A percentile compares a stretch with the other conserved stretches of the same genome.
Evolutionary conservation across 2,888 invertebrate genomes (phyloP).

Genomic region (Melipona beecheii): DNA sequence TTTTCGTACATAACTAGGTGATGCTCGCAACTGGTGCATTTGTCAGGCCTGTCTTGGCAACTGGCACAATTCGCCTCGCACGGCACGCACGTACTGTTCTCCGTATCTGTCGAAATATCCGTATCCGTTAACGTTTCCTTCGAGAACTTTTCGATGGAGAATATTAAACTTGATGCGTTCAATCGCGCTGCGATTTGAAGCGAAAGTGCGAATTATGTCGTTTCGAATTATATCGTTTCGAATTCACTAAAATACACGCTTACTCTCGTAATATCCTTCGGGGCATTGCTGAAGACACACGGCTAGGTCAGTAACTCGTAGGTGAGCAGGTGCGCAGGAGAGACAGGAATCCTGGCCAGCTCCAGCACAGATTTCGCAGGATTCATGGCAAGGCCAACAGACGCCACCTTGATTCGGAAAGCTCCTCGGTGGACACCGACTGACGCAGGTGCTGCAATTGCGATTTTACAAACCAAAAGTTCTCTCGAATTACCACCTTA

Average conservation of each 20-base stretch:
- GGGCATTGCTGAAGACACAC: conserved; percentile 95
- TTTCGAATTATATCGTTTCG: background rate
- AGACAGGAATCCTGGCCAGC: conserved; percentile 94
- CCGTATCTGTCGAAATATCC: conserved; percentile 85
- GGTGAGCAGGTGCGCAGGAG: conserved; percentile 93
- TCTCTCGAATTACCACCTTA: background rate
- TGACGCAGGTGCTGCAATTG: conserved; percentile 90
- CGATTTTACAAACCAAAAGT: conserved; percentile 9
- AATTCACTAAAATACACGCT: conserved; percentile 72
- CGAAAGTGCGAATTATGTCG: background rate
- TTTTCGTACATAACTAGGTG: conserved; percentile 93
- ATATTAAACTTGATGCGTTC: no score
- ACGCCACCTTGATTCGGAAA: conserved; percentile 92
- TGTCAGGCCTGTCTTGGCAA: conserved; percentile 92
- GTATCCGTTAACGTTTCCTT: no score
- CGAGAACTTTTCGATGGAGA: no score
- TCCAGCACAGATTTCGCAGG: conserved; percentile 95
- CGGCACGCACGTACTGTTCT: conserved; percentile 91
- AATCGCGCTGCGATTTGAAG: no score
- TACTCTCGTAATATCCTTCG: conserved; percentile 94
- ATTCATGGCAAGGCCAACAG: conserved; percentile 95
- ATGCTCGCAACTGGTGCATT: conserved; percentile 95
- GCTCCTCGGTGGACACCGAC: conserved; percentile 93
- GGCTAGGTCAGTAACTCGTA: conserved; percentile 92
- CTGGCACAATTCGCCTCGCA: conserved; percentile 95